Base-by-base conservation (phyloP, 2,797 vertebrate species). In the Falco concolor region DNA sequence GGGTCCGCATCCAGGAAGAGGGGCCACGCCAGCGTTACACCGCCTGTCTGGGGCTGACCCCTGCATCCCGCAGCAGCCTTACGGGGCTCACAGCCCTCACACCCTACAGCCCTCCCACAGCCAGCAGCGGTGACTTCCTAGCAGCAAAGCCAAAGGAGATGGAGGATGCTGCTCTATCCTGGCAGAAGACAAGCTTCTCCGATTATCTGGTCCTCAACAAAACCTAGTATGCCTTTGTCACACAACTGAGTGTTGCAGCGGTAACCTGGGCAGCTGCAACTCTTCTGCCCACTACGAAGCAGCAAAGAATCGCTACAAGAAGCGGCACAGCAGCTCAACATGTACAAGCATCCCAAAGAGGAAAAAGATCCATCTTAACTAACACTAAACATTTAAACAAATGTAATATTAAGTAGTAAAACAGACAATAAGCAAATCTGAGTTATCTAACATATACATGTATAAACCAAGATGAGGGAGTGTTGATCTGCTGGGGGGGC, bases 11-110 rank as follows among this genome's bases (percentile, higher is more conserved):
- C 49, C 32, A 50, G 34, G 13, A 49, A 15, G 34, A 0, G 1
- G 7, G 28, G 13, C 53, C 2, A 2, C 49, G 70, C 53, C 77
- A 84, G 40, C 12, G 0, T 16, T 11, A 22, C 27, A 9, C 4
- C 0, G 27, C 69, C 54, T 38, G 52, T 12, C 40, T 12, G 4
- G 34, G 15, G 13, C 1, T 44, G 6, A 6, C 23, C 67, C 45
- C 56, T 34, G 38, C 64, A 42, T 28, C 45, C 56, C 14, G 2
- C 63, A 50, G 47, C 64, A 80, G 50, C 1, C 0, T 16, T 34
- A 13, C 0, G 4, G 21, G 12, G 36, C 57, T 81, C 12, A 0
- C 50, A 73, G 38, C 61, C 57, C 63, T 75, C 45, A 3, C 0
- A 38, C 19, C 27, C 38, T 38, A 6, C 42, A 61, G 67, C 6